phyloP scores from a whole-genome alignment of 2,888 invertebrate species.

The Dasypogon diadema region DNA sequence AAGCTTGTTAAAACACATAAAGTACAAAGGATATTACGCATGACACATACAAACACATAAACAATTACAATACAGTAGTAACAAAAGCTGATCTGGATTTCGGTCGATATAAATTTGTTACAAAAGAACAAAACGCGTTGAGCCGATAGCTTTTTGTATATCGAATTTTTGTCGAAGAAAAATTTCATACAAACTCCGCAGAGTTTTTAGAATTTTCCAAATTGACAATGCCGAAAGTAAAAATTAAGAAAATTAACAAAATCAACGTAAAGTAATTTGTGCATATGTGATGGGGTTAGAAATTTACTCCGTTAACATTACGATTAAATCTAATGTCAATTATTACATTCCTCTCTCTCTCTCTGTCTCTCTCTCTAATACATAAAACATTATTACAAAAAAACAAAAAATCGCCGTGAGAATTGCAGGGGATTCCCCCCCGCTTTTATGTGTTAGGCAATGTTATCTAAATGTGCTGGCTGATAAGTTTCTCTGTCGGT shows the following conservation, averaged over 20 bases:
- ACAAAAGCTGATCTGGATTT: slow-evolving; percentile 1
- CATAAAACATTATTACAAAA: slow-evolving; percentile 15
- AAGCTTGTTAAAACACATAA: slow-evolving; percentile 7
- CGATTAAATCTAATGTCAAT: slow-evolving; percentile 2
- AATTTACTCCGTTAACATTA: slow-evolving; percentile 21
- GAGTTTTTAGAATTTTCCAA: slow-evolving; percentile 10
- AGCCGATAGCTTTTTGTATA: slow-evolving; percentile 31
- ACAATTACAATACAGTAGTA: not conserved
- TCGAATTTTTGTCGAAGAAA: slow-evolving; percentile 40
- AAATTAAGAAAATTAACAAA: not conserved
- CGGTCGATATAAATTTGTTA: not conserved
- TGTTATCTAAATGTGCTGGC: slow-evolving; percentile 50
- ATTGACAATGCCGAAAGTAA: not conserved
- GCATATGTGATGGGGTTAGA: slow-evolving; percentile 39
- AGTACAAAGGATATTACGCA: not conserved
- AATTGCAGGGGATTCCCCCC: not conserved
- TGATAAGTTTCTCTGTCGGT: slow-evolving; percentile 64
- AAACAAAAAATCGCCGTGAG: not conserved
- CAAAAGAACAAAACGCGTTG: not conserved
- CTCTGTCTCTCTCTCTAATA: not conserved
- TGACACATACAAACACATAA: not conserved
- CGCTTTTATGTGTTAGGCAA: not conserved
- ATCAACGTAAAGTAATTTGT: slow-evolving; percentile 33
- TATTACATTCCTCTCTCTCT: not conserved
- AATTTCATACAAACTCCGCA: slow-evolving; percentile 38